Conservation (phyloP, 2,797 vertebrate genomes). For the Urophycis tenuis region DNA sequence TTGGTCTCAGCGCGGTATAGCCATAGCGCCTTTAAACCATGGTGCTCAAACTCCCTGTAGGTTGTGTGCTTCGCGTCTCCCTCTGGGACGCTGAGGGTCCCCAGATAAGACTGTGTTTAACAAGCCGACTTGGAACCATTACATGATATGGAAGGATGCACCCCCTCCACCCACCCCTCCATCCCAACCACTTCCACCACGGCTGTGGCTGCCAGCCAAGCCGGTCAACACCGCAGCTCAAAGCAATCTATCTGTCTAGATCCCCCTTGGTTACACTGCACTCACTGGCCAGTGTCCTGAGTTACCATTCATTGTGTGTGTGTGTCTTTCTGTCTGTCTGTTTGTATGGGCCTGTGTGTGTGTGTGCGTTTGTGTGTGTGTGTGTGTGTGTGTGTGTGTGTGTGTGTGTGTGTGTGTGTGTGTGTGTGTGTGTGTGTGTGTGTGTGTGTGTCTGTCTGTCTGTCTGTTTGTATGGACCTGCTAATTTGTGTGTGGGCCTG, state of each 20-base stretch:
- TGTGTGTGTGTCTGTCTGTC: background rate
- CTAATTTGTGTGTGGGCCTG: background rate
- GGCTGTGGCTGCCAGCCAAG: background rate
- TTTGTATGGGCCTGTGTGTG: background rate
- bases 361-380: background rate
- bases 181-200: background rate
- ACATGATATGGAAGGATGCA: background rate
- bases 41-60: background rate
- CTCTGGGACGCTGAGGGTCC: background rate
- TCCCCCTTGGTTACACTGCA: background rate
- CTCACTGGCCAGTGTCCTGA: background rate
- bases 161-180: no score
- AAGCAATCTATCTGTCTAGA: background rate
- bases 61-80: background rate
- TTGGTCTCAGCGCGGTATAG: background rate
- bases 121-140: background rate
- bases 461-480: background rate
- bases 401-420: background rate
- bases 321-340: background rate
- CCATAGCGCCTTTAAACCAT: background rate
- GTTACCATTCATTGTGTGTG: background rate
- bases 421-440: background rate
- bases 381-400: background rate
- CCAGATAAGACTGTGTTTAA: background rate
- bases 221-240: background rate